phyloP scores from a whole-genome alignment of 1,140 invertebrate species.

The Cyrtorhinus lividipennis region DNA sequence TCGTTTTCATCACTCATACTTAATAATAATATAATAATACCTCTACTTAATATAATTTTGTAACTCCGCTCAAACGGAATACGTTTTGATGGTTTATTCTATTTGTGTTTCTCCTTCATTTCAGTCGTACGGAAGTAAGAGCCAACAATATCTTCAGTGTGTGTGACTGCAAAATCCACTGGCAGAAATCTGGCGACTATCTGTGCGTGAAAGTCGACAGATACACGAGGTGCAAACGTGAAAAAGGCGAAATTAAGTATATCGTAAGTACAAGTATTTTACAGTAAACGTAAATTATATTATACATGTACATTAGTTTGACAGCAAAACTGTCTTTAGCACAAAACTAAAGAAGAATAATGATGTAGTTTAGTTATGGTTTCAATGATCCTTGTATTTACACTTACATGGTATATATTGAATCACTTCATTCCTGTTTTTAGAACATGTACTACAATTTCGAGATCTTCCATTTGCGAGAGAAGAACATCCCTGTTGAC shows the following conservation, averaged over 20 bases:
- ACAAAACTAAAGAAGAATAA: slow-evolving; percentile 3
- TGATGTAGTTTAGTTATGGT: no score
- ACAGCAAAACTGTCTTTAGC: not conserved
- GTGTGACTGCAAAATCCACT: slow-evolving; percentile 95
- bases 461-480: slow-evolving; percentile 96
- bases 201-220: slow-evolving; percentile 96
- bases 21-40: no score
- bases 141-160: slow-evolving; percentile 97
- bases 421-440: no score
- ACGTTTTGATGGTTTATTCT: no score
- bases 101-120: no score
- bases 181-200: slow-evolving; percentile 97
- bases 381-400: no score
- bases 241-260: slow-evolving; percentile 76
- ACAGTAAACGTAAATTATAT: not conserved
- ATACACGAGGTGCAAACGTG: slow-evolving; percentile 87
- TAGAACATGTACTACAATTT: slow-evolving; percentile 96
- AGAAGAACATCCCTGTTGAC: slow-evolving; percentile 96
- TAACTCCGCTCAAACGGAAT: no score
- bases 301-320: no score
- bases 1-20: no score
- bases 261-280: slow-evolving; percentile 53
- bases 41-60: no score
- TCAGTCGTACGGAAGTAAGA: slow-evolving; percentile 70
- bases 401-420: no score